Evolutionary conservation across 1,140 invertebrate genomes (phyloP).

Genomic region (Geopemphigus sp.): DNA sequence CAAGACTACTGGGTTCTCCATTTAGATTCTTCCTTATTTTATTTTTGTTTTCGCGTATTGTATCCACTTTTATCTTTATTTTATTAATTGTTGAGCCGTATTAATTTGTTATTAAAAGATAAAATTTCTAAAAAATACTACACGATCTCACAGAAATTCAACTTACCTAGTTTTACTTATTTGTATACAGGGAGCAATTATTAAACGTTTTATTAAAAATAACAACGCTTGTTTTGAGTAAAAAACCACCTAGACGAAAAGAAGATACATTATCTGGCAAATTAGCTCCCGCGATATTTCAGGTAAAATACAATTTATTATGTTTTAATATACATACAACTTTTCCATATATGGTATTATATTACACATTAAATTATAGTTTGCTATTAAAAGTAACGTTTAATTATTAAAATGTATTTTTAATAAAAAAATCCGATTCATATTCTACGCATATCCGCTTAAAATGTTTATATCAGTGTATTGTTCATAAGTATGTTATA

Average conservation of each 20-base stretch:
- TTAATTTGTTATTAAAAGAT: too few relatives aligned
- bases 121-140: too few relatives aligned
- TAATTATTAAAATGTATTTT: background rate
- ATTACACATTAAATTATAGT: too few relatives aligned
- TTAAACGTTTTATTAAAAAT: conserved; percentile 85
- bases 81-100: too few relatives aligned
- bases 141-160: too few relatives aligned
- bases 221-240: conserved; percentile 83
- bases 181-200: conserved; percentile 75
- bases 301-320: conserved; percentile 55
- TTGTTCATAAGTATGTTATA: too few relatives aligned
- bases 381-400: background rate
- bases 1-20: too few relatives aligned
- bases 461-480: too few relatives aligned
- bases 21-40: too few relatives aligned
- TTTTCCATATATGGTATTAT: background rate
- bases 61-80: too few relatives aligned
- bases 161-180: background rate
- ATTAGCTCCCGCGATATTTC: conserved; percentile 85
- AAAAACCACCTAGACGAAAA: conserved; percentile 70
- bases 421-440: background rate
- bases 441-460: too few relatives aligned
- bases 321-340: background rate
- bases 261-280: conserved; percentile 76
- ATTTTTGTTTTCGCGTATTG: too few relatives aligned